Percentiles rank a stretch among this genome's conserved stretches.
These are phyloP conservation scores for Drosophila putrida DNA, from an alignment of 2,888 invertebrate species.

Conservation along the genomic window DNA sequence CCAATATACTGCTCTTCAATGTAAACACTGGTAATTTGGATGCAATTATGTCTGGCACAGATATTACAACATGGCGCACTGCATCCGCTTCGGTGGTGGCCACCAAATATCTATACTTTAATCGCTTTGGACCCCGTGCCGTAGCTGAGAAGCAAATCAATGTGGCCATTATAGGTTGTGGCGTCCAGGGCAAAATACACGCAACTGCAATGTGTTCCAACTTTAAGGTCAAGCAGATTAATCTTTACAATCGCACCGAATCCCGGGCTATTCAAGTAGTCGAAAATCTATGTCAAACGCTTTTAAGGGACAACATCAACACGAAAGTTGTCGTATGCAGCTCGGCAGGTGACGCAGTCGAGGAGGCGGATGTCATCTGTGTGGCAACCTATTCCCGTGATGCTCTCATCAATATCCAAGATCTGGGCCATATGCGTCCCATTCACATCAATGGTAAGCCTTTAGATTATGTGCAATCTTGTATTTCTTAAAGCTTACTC, in stretches of 20 bases:
- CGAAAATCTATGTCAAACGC: constrained; percentile 69
- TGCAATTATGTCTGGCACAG: constrained; percentile 86
- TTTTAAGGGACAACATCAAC: neutral
- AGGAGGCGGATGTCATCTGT: constrained; percentile 88
- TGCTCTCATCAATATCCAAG: constrained; percentile 86
- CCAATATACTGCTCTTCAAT: constrained; percentile 86
- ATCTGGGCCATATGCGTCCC: constrained; percentile 86
- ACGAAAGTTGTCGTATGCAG: constrained; percentile 35
- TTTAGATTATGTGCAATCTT: no score
- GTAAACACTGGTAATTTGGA: constrained; percentile 85
- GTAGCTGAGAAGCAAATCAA: constrained; percentile 46
- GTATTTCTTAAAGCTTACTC: no score
- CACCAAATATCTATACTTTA: constrained; percentile 86
- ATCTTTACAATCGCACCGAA: constrained; percentile 87
- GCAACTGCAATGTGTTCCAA: constrained; percentile 86
- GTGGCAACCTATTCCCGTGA: constrained; percentile 86
- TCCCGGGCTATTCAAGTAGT: constrained; percentile 82
- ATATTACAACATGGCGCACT: constrained; percentile 87
- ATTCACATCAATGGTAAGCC: constrained; percentile 87
- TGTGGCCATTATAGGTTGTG: constrained; percentile 86
- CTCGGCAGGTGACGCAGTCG: constrained; percentile 86
- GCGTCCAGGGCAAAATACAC: constrained; percentile 86
- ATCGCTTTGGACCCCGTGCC: constrained; percentile 60
- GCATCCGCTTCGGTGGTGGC: constrained; percentile 87
- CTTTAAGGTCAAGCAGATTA: constrained; percentile 86